Conservation (phyloP, 2,113 vertebrate genomes). For the Ceyx margarethae region DNA sequence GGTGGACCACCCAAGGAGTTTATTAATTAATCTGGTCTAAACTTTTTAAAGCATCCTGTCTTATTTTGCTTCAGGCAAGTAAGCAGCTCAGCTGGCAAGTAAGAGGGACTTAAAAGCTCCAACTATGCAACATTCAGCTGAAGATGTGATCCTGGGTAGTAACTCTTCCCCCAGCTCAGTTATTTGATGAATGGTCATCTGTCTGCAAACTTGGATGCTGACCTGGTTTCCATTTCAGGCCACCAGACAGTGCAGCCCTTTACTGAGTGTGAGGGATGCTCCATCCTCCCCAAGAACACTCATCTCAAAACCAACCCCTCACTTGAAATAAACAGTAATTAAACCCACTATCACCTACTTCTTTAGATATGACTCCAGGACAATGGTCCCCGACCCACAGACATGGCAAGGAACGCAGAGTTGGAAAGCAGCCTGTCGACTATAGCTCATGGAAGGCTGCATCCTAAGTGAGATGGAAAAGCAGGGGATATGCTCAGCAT, state of each 20-base stretch:
- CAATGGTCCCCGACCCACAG: neutral
- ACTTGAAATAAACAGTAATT: neutral
- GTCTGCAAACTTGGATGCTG: neutral
- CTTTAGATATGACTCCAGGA: neutral
- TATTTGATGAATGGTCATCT: neutral
- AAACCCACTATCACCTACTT: neutral
- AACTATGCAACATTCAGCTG: accelerated
- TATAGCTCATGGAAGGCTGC: neutral
- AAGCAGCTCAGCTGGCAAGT: neutral
- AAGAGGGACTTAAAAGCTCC: neutral
- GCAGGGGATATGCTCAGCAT: neutral
- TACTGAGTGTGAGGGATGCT: neutral
- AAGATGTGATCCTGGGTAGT: neutral
- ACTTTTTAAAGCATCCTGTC: neutral
- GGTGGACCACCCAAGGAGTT: neutral
- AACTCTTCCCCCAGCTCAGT: neutral
- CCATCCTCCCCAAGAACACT: neutral
- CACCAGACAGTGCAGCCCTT: too few species aligned
- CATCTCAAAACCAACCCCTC: neutral
- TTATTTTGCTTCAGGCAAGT: neutral
- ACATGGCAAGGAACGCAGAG: neutral
- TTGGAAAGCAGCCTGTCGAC: accelerated
- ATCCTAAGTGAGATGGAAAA: neutral
- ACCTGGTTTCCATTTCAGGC: neutral
- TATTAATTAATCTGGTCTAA: neutral